phyloP scores from a whole-genome alignment of 2,797 vertebrate genomes.

The Pagetopsis macropterus region DNA sequence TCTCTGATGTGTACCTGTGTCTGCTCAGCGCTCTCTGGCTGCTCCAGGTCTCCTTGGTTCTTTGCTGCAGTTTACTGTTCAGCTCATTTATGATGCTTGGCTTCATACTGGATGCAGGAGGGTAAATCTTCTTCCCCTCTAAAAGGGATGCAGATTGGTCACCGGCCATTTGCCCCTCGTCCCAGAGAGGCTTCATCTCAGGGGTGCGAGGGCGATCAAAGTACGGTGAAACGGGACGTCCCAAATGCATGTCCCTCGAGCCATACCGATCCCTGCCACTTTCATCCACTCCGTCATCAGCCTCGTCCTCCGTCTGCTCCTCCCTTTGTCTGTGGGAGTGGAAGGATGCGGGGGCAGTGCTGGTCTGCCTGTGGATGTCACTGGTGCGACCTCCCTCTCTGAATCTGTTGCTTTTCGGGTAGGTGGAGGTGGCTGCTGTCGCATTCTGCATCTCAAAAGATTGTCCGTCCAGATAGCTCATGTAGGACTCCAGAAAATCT shows the following conservation, averaged over 20 bases:
- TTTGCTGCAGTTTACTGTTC: conserved; percentile 92
- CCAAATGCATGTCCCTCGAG: conserved; percentile 75
- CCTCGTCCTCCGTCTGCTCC: conserved; percentile 79
- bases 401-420: conserved; percentile 82
- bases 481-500: conserved; percentile 92
- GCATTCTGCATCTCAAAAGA: conserved; percentile 89
- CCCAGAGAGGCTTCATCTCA: conserved; percentile 84
- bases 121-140: conserved; percentile 83
- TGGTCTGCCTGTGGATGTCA: conserved; percentile 80
- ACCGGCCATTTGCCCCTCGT: conserved; percentile 70
- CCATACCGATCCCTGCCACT: conserved; percentile 76
- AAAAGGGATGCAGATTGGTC: conserved; percentile 75
- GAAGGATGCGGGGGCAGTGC: conserved; percentile 80
- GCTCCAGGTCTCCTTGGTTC: conserved; percentile 84
- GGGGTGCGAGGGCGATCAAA: conserved; percentile 84
- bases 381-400: conserved; percentile 77
- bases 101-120: conserved; percentile 88
- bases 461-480: conserved; percentile 93
- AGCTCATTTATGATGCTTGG: conserved; percentile 93
- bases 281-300: conserved; percentile 72
- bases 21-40: conserved; percentile 84
- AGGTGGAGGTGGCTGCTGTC: conserved; percentile 81
- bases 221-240: conserved; percentile 82
- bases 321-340: conserved; percentile 80
- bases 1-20: conserved; percentile 84